Percentiles rank a stretch among this genome's conserved stretches.
phyloP scores from a whole-genome alignment of 2,113 vertebrate genomes.

The Sterrhoptilus dennistouni region DNA sequence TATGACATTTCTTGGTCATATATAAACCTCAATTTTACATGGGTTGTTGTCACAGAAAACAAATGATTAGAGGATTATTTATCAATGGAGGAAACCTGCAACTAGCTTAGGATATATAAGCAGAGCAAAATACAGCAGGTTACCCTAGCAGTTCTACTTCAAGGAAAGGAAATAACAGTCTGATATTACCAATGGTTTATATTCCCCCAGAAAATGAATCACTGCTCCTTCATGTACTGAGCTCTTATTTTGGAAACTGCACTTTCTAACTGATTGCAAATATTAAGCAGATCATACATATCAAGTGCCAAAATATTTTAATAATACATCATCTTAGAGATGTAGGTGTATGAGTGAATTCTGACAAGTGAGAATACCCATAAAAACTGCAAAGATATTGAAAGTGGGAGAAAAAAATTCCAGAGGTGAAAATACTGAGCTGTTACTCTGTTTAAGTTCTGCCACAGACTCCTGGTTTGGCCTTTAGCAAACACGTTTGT shows the following conservation, averaged over 20 bases:
- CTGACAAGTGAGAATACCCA: background rate
- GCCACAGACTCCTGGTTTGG: background rate
- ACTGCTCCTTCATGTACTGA: background rate
- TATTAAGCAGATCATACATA: background rate
- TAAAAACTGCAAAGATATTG: background rate
- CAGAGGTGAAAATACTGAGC: background rate
- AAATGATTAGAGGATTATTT: background rate
- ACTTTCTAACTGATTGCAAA: background rate
- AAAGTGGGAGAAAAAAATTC: background rate
- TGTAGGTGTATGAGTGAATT: background rate
- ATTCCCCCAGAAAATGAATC: background rate
- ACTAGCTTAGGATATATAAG: background rate
- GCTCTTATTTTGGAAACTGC: background rate
- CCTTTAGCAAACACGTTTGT: background rate
- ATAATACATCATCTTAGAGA: background rate
- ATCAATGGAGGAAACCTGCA: background rate
- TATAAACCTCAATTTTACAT: background rate
- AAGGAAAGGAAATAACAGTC: background rate
- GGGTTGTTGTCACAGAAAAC: background rate
- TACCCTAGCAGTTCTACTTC: background rate
- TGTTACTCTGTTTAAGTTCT: background rate
- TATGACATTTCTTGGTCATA: background rate
- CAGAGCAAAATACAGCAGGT: background rate
- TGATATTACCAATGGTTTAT: background rate
- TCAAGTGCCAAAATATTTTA: slow-evolving; percentile 4